Evolutionary conservation across 1,140 invertebrate species (phyloP).

Genomic region (Drosophila bocqueti): DNA sequence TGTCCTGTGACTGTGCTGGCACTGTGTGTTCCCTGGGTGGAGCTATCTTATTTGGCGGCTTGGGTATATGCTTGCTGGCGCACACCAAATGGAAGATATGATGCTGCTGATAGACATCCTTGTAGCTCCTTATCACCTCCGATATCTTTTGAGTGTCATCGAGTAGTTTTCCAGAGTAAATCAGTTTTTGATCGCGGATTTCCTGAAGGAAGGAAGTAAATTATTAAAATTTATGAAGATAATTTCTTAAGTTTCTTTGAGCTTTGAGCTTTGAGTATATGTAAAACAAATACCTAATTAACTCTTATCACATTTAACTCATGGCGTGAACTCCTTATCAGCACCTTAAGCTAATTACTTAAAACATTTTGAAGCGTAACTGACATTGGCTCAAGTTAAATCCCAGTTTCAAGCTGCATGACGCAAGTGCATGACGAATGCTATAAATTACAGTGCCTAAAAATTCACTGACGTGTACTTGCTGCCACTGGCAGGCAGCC

Average conservation of each 20-base stretch:
- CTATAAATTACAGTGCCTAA: slow-evolving; percentile 27
- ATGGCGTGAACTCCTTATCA: neutral
- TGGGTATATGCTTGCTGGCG: slow-evolving; percentile 85
- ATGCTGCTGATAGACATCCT: slow-evolving; percentile 87
- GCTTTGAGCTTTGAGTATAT: neutral
- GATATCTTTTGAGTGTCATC: slow-evolving; percentile 91
- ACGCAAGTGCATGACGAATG: slow-evolving; percentile 45
- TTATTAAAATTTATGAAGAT: neutral
- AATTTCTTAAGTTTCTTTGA: too few relatives aligned
- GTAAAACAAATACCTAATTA: neutral
- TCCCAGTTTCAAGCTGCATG: slow-evolving; percentile 27
- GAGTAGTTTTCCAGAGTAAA: slow-evolving; percentile 95
- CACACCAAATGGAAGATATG: slow-evolving; percentile 95
- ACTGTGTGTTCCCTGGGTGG: slow-evolving; percentile 31
- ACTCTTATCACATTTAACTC: neutral
- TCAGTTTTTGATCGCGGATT: slow-evolving; percentile 93
- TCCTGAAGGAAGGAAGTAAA: slow-evolving; percentile 83
- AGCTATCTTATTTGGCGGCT: slow-evolving; percentile 48
- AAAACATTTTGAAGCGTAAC: neutral
- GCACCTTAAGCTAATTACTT: neutral
- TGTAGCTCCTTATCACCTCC: slow-evolving; percentile 91
- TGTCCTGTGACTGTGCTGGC: slow-evolving; percentile 24
- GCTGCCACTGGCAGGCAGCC: neutral
- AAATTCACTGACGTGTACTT: slow-evolving; percentile 64
- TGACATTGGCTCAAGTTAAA: slow-evolving; percentile 5